phyloP scores from a whole-genome alignment of 2,888 invertebrate species.

The Perdita meconis region DNA sequence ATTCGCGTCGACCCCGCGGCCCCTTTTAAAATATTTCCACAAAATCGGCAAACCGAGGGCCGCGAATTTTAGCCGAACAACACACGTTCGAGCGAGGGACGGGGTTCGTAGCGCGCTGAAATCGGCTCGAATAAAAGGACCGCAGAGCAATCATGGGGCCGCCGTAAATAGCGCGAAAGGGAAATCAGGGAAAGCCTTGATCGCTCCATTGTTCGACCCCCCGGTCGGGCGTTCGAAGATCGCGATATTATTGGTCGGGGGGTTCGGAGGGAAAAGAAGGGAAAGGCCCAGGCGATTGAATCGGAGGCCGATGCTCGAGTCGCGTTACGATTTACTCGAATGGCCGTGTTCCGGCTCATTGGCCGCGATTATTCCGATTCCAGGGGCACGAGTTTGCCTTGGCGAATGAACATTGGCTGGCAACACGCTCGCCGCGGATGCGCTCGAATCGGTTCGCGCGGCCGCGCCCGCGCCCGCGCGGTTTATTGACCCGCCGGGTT shows the following conservation, averaged over 20 bases:
- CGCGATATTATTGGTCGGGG: neutral
- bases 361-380: constrained; percentile 63
- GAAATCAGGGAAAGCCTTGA: neutral
- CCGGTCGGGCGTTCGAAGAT: constrained; percentile 16
- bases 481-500: constrained; percentile 70
- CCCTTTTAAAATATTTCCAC: no score
- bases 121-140: neutral
- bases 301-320: constrained; percentile 15
- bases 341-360: constrained; percentile 52
- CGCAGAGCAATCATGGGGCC: neutral
- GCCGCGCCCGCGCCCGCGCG: constrained; percentile 36
- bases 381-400: constrained; percentile 58
- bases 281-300: constrained; percentile 2
- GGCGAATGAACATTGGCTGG: constrained; percentile 61
- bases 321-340: constrained; percentile 58
- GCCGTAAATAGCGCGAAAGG: constrained; percentile 10
- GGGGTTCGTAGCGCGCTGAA: no score
- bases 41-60: no score
- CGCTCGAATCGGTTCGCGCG: constrained; percentile 54
- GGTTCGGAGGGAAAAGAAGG: constrained; percentile 5
- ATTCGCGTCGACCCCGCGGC: no score
- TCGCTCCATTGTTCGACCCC: constrained; percentile 16
- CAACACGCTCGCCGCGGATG: constrained; percentile 55
- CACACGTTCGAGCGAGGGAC: no score
- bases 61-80: no score